These are phyloP conservation scores for Pomatostomus ruficeps DNA, from an alignment of 2,113 vertebrate genomes.

Conservation along the genomic window DNA sequence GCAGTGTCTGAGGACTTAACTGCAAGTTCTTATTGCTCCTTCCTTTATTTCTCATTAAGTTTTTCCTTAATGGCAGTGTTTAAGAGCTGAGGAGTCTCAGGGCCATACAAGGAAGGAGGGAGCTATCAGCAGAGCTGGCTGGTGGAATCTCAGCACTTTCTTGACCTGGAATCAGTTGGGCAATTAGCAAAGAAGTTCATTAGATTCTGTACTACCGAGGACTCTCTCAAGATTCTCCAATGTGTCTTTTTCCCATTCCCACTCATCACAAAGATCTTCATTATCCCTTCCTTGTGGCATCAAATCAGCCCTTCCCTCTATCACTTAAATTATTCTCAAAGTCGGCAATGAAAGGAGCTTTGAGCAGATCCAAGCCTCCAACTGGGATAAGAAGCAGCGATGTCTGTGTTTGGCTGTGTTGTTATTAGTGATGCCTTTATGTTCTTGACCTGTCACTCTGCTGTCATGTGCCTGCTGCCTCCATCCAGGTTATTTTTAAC, in stretches of 20 bases:
- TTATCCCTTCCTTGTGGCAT: not conserved
- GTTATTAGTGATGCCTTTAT: not conserved
- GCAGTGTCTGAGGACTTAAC: not conserved
- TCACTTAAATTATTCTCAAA: not conserved
- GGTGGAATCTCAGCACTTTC: not conserved
- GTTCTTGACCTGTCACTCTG: not conserved
- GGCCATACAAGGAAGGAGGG: not conserved
- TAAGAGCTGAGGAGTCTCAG: not conserved
- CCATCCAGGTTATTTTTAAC: conserved; percentile 50
- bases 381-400: not conserved
- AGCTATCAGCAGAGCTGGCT: not conserved
- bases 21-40: not conserved
- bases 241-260: not conserved
- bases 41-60: not conserved
- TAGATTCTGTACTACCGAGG: not conserved
- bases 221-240: not conserved
- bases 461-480: not conserved
- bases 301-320: not conserved
- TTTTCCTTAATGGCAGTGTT: not conserved
- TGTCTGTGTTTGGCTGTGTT: not conserved
- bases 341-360: not conserved
- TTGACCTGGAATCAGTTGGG: not conserved
- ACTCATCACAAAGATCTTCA: not conserved
- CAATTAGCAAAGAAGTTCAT: not conserved
- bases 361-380: not conserved